Percentiles rank a stretch among this genome's conserved stretches.
Conservation (phyloP, 2,888 invertebrate genomes). For the Leptinotarsa tumamoca region DNA sequence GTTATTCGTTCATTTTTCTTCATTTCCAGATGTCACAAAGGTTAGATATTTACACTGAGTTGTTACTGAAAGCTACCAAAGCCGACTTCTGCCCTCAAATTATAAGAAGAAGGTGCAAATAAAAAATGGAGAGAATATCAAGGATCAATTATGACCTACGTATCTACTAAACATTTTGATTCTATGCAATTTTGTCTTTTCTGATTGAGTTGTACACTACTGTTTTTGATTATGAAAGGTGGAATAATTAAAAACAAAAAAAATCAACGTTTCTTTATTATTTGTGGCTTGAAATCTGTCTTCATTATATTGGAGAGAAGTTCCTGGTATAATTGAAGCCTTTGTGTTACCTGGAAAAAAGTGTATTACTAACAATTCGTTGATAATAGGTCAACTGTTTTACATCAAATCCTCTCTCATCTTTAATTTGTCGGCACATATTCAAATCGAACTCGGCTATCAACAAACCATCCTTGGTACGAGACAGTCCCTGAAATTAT, state of each 20-base stretch:
- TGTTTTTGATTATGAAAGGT: neutral
- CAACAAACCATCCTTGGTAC: conserved; percentile 75
- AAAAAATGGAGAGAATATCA: conserved; percentile 25
- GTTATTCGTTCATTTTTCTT: conserved; percentile 18
- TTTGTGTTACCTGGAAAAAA: conserved; percentile 84
- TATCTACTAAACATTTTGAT: neutral
- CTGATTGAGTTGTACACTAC: neutral
- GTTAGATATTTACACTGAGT: conserved; percentile 86
- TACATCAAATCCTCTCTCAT: conserved; percentile 92
- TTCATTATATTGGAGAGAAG: conserved; percentile 78
- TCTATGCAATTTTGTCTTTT: conserved; percentile 4
- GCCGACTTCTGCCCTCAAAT: conserved; percentile 83
- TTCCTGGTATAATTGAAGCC: conserved; percentile 88
- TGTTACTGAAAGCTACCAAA: conserved; percentile 77
- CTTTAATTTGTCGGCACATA: conserved; percentile 91
- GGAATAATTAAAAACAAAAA: neutral
- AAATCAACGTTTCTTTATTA: conserved; percentile 69
- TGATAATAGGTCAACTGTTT: neutral
- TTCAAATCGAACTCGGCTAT: conserved; percentile 93
- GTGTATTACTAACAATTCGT: conserved; percentile 9
- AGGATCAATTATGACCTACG: neutral
- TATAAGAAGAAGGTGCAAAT: conserved; percentile 67
- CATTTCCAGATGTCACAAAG: conserved; percentile 86
- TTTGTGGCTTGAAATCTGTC: conserved; percentile 82
- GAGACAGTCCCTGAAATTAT: conserved; percentile 50